Conservation (phyloP, 2,888 invertebrate species). For the Calliphora vomitoria region DNA sequence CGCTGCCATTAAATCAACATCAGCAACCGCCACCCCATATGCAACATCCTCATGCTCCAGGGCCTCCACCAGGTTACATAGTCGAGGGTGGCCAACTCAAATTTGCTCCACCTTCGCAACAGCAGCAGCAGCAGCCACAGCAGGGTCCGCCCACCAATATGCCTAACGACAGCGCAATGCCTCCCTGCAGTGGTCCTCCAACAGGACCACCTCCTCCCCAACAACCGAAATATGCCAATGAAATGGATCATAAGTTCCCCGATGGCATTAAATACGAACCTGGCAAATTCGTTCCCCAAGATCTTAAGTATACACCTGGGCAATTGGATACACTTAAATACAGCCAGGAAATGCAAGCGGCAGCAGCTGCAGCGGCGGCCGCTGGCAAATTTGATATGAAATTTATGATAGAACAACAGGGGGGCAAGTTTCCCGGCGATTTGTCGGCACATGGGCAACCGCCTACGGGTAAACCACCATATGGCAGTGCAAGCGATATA, state of each 20-base stretch:
- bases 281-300: slow-evolving; percentile 81
- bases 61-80: slow-evolving; percentile 79
- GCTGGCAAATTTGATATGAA: slow-evolving; percentile 84
- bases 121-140: slow-evolving; percentile 63
- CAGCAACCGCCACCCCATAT: slow-evolving; percentile 76
- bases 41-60: slow-evolving; percentile 74
- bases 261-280: slow-evolving; percentile 81
- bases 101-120: slow-evolving; percentile 78
- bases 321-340: slow-evolving; percentile 82
- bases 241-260: slow-evolving; percentile 83
- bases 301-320: slow-evolving; percentile 85
- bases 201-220: slow-evolving; percentile 76
- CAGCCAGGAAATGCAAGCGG: slow-evolving; percentile 83
- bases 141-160: slow-evolving; percentile 76
- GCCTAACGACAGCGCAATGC: slow-evolving; percentile 77
- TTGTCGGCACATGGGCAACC: slow-evolving; percentile 77
- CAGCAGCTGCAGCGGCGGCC: slow-evolving; percentile 79
- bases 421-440: slow-evolving; percentile 81
- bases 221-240: slow-evolving; percentile 81
- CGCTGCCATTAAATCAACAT: slow-evolving; percentile 52
- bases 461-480: slow-evolving; percentile 77
- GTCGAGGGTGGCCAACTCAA: slow-evolving; percentile 81
- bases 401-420: slow-evolving; percentile 82
- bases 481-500: slow-evolving; percentile 76
- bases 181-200: slow-evolving; percentile 70